Evolutionary conservation across 1,140 invertebrate genomes (phyloP).

Genomic region (Drosophila burlai): DNA sequence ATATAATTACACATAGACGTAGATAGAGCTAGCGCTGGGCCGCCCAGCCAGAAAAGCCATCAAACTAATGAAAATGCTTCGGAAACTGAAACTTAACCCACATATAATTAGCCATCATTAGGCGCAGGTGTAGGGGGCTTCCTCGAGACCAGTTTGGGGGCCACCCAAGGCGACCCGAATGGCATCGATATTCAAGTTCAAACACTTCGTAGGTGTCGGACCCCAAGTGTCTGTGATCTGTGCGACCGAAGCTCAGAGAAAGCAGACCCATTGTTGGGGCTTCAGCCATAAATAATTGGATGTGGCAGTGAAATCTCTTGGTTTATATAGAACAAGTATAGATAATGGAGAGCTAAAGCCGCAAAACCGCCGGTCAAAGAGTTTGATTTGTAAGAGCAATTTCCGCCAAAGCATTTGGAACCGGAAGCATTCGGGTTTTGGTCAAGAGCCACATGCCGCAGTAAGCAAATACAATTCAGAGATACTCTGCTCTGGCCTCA

Average conservation of each 20-base stretch:
- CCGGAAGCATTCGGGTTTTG: conserved; percentile 43
- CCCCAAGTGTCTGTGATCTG: conserved; percentile 23
- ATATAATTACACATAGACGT: conserved; percentile 63
- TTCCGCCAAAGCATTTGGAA: conserved; percentile 35
- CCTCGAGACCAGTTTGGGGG: conserved; percentile 33
- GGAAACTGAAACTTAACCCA: conserved; percentile 64
- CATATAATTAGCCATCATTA: conserved; percentile 78
- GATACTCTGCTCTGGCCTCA: conserved; percentile 19
- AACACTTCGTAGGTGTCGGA: conserved; percentile 39
- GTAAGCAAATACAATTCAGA: conserved; percentile 29
- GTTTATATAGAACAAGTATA: conserved; percentile 22
- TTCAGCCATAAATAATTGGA: conserved; percentile 30
- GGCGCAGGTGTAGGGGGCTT: conserved; percentile 29
- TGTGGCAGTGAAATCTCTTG: conserved; percentile 26
- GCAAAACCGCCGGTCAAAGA: conserved; percentile 17
- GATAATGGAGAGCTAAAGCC: conserved; percentile 24
- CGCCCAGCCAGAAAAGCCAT: conserved; percentile 44
- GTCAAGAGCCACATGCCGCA: conserved; percentile 39
- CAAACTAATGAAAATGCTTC: conserved; percentile 70
- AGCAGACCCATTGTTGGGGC: conserved; percentile 21
- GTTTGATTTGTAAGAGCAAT: conserved; percentile 53
- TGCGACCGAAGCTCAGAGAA: conserved; percentile 20
- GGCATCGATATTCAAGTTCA: conserved; percentile 31
- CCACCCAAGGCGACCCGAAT: conserved; percentile 16
- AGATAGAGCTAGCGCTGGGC: conserved; percentile 4